Evolutionary conservation across 2,113 vertebrate genomes (phyloP).

Genomic region (Heterotis niloticus): DNA sequence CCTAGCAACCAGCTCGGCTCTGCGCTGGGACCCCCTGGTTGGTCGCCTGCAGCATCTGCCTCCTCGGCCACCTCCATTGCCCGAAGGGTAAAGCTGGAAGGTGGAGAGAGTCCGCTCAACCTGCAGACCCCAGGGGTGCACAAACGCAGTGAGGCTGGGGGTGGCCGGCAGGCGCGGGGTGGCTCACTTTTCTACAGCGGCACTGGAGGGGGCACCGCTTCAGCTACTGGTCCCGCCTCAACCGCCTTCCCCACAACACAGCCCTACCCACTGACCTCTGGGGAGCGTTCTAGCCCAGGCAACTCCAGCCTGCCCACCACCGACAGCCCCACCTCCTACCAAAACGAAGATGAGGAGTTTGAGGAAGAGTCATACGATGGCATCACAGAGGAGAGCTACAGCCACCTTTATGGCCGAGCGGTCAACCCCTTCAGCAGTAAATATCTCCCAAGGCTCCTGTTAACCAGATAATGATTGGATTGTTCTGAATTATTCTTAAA

Average conservation of each 20-base stretch:
- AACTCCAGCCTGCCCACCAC: constrained; percentile 92
- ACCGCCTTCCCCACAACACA: constrained; percentile 72
- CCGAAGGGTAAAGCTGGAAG: constrained; percentile 86
- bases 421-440: constrained; percentile 82
- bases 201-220: constrained; percentile 28
- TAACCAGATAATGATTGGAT: background rate
- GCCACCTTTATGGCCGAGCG: constrained; percentile 84
- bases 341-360: constrained; percentile 94
- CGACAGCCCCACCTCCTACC: constrained; percentile 95
- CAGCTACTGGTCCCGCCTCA: constrained; percentile 54
- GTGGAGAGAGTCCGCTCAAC: constrained; percentile 64
- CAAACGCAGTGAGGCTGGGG: constrained; percentile 44
- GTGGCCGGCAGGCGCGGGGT: constrained; percentile 46
- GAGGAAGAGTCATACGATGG: constrained; percentile 91
- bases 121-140: constrained; percentile 42
- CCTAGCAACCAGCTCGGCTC: constrained; percentile 70
- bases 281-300: constrained; percentile 79
- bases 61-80: constrained; percentile 70
- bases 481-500: background rate
- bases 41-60: constrained; percentile 75
- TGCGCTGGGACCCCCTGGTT: constrained; percentile 64
- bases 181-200: constrained; percentile 54
- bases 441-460: constrained; percentile 42
- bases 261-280: constrained; percentile 60
- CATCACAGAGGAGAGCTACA: constrained; percentile 83